Percentiles rank a stretch among this genome's conserved stretches.
Conservation (phyloP, 2,113 vertebrate genomes). For the Panurus biarmicus region DNA sequence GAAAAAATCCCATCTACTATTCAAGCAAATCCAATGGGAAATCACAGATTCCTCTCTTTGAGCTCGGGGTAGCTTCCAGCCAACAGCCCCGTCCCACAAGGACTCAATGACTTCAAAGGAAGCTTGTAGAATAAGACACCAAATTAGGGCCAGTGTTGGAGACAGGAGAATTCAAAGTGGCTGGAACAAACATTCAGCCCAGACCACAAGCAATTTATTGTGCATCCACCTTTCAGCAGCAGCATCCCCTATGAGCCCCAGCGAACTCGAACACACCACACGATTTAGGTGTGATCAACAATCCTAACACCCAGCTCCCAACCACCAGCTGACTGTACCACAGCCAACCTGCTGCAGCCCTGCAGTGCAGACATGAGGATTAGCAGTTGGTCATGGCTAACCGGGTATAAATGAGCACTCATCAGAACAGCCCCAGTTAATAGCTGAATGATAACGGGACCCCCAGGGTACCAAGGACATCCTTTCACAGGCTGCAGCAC, state of each 20-base stretch:
- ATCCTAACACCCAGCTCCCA: neutral
- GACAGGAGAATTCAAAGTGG: neutral
- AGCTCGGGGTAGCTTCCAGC: constrained; percentile 16
- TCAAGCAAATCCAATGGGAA: constrained; percentile 20
- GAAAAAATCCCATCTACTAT: neutral
- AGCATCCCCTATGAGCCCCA: neutral
- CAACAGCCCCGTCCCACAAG: constrained; percentile 12
- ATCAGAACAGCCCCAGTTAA: neutral
- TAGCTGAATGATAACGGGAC: neutral
- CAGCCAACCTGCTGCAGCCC: neutral
- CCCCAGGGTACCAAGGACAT: neutral
- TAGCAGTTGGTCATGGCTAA: neutral
- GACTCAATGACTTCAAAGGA: constrained; percentile 33
- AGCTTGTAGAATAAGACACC: neutral
- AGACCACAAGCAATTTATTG: neutral
- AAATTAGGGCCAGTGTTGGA: neutral
- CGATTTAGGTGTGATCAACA: neutral
- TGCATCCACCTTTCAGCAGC: neutral
- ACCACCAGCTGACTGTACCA: neutral
- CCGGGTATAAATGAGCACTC: neutral
- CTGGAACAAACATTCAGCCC: neutral
- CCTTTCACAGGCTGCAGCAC: neutral
- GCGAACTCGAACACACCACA: neutral
- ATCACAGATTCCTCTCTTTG: constrained; percentile 30
- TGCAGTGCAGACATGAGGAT: neutral